Base-by-base conservation (phyloP, 2,797 vertebrate species). In the Centroberyx gerrardi region DNA sequence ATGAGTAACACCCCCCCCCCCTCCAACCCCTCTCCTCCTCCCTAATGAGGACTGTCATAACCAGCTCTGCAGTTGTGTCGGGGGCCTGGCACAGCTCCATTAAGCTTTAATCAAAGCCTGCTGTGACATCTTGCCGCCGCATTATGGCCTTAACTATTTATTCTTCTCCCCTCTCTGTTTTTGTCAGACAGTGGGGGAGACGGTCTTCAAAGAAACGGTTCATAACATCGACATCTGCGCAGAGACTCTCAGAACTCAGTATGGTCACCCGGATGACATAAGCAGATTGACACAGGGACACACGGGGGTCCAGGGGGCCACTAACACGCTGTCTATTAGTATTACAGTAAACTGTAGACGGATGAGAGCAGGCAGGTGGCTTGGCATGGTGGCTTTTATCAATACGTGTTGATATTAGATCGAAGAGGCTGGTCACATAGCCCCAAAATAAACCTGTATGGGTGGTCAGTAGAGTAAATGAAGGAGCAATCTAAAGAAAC, bases 201-300 rank as follows among this genome's bases (percentile, higher is more conserved):
- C 22, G 22, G 0, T 77, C 85, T 90, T 90, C 90, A 89, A 92
- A 92, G 88, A 81, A 62, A 38, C 46, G 4, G 12, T 55, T 54
- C 48, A 78, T 68, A 81, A 83, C 73, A 67, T 85, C 72, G 71
- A 17, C 70, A 54, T 84, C 83, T 54, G 69, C 1, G 9, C 14
- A 0, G 1, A 0, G 69, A 54, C 56, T 69, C 87, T 82, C 67
- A 83, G 83, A 86, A 77, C 74, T 80, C 82, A 76, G 82, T 31
- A 8, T 63, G 81, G 15, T 6, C 17, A 29, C 33, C 1, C 27
- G 27, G 69, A 44, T 40, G 49, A 54, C 58, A 49, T 55, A 38
- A 22, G 31, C 14, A 17, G 68, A 59, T 8, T 38, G 55, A 38
- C 27, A 51, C n/a, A 27, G 40, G 14, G 18, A 10, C 29, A 60